Percentiles rank a stretch among this genome's conserved stretches.
These are phyloP conservation scores for Pangasius mekongensis DNA, from an alignment of 2,797 vertebrate genomes.

Conservation along the genomic window DNA sequence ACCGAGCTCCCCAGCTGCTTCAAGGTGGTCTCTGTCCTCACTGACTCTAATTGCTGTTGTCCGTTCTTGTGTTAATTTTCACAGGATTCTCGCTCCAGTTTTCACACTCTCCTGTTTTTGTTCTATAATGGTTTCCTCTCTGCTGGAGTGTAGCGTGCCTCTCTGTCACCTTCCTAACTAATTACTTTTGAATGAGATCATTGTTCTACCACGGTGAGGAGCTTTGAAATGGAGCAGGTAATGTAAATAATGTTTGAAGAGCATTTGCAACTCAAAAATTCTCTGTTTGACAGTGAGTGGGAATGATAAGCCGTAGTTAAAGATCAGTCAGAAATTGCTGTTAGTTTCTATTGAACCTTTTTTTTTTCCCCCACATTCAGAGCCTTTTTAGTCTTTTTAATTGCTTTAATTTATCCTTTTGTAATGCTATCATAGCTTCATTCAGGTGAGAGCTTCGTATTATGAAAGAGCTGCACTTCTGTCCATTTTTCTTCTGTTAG, in stretches of 20 bases:
- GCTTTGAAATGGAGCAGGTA: constrained; percentile 35
- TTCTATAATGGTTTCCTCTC: constrained; percentile 13
- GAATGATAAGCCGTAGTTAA: background rate
- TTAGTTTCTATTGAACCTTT: background rate
- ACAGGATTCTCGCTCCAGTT: constrained; percentile 8
- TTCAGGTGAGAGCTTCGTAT: constrained; percentile 9
- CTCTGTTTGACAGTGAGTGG: background rate
- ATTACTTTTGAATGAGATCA: constrained; percentile 43
- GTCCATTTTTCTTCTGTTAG: constrained; percentile 1
- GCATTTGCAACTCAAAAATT: constrained; percentile 18
- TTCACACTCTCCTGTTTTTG: constrained; percentile 38
- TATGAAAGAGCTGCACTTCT: background rate
- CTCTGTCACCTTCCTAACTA: constrained; percentile 11
- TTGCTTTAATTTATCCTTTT: background rate
- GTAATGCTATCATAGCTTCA: background rate
- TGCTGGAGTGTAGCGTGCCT: constrained; percentile 14
- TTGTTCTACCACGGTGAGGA: constrained; percentile 12
- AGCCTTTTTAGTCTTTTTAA: background rate
- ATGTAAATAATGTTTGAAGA: constrained; percentile 27
- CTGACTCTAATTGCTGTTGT: constrained; percentile 15
- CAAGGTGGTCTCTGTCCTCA: constrained; percentile 1
- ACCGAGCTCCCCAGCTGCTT: background rate
- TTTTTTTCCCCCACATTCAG: background rate
- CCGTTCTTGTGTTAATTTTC: constrained; percentile 33
- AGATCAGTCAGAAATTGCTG: background rate